These are phyloP conservation scores for Seira sanloemensis DNA, from an alignment of 2,888 invertebrate genomes.

Conservation along the genomic window DNA sequence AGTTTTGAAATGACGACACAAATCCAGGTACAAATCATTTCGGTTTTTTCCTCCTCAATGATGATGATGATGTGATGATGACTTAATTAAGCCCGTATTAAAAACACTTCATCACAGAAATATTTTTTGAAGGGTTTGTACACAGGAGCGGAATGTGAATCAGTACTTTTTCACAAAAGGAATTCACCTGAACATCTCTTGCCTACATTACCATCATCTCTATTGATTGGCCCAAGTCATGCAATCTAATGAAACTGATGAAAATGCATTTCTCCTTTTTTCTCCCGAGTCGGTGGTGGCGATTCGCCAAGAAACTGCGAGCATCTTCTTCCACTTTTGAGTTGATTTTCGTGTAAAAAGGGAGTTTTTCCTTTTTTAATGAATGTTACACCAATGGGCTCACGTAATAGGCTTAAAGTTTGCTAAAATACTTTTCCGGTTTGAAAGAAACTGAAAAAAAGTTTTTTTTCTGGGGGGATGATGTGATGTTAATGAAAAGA, in stretches of 20 bases:
- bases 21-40: neutral
- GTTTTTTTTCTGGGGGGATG: constrained; percentile 9
- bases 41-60: neutral
- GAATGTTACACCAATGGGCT: constrained; percentile 1
- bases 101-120: neutral
- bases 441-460: constrained; percentile 6
- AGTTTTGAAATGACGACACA: too few species aligned
- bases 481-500: neutral
- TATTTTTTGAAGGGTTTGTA: neutral
- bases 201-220: too few species aligned
- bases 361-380: constrained; percentile 6
- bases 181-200: neutral
- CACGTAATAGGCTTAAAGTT: neutral
- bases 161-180: neutral
- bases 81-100: neutral
- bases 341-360: constrained; percentile 1
- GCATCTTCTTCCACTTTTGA: neutral
- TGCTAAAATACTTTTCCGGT: constrained; percentile 23
- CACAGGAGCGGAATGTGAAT: neutral
- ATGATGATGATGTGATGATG: too few species aligned
- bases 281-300: constrained; percentile 18
- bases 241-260: constrained; percentile 52
- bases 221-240: constrained; percentile 54
- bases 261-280: neutral
- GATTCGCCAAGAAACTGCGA: constrained; percentile 7